Base-by-base conservation (phyloP, 2,113 vertebrate species). In the Apodemus speciosus region DNA sequence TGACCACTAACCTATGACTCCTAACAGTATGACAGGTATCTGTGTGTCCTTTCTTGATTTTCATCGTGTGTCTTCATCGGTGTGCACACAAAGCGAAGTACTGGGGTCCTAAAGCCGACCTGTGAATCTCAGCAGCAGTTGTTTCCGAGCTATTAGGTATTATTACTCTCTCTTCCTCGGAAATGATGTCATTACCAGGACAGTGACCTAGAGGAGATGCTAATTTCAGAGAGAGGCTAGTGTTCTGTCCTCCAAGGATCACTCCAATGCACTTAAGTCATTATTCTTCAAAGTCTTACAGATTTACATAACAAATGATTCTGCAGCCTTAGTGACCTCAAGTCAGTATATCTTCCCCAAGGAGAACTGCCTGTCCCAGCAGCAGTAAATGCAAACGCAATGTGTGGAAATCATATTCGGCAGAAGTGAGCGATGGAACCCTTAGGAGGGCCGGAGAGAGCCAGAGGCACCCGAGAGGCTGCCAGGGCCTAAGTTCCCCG, bases 1-100 rank as follows among this genome's bases (percentile, higher is more conserved):
- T 98, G 98, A 97, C 96, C 95, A 95, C 98, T 97, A 96, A 98
- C 97, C 98, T 96, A 96, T 98, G 98, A 98, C 97, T 97, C 98
- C 98, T 96, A 98, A 98, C 98, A 98, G 98, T 97, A 98, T 98
- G 98, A 98, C 98, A 98, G 98, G 98, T 98, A 98, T 86, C 72
- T 38, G 1, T 66, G 30, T 89, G 75, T 72, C 21, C 84, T 93
- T 86, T 56, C 0, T 58, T 64, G 35, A 79, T 68, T 93, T 92
- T 93, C 14, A 68, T 76, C 77, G 14, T 85, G 46, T 60, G 23
- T 81, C 75, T 91, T 10, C 40, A 51, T 58, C 88, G 88, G 20
- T 88, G 66, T 88, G 53, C 46, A 25, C 46, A 62, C 75, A 21
- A 56, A 68, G 11, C 73, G 38, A 64, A 86, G 30, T 38, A 5